phyloP scores from a whole-genome alignment of 2,888 invertebrate genomes.

The Pogonocherus hispidulus region DNA sequence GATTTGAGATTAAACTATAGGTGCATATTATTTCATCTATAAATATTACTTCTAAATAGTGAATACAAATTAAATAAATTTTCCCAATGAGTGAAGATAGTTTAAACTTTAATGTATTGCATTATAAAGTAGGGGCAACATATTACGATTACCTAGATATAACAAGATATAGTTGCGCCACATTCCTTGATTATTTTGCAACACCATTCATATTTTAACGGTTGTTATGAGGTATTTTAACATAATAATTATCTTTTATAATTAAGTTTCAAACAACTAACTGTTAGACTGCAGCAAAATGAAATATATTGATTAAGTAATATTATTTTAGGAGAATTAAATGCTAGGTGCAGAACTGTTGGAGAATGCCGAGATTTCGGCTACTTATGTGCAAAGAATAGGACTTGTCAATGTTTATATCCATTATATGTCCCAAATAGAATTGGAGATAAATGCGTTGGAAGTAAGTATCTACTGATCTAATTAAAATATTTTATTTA shows the following conservation, averaged over 20 bases:
- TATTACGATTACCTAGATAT: too few species aligned
- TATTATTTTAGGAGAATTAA: constrained; percentile 55
- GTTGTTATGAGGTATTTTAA: too few species aligned
- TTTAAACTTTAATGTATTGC: too few species aligned
- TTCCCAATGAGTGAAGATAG: too few species aligned
- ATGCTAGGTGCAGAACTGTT: constrained; percentile 44
- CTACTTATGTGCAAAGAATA: constrained; percentile 63
- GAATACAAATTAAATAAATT: too few species aligned
- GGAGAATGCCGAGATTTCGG: constrained; percentile 63
- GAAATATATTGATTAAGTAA: too few species aligned
- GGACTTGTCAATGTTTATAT: constrained; percentile 63
- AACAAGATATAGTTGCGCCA: neutral
- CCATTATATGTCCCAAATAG: constrained; percentile 59
- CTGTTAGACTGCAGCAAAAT: too few species aligned
- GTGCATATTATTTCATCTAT: too few species aligned
- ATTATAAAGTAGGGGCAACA: too few species aligned
- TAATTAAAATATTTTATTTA: neutral
- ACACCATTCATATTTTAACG: neutral
- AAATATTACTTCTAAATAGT: too few species aligned
- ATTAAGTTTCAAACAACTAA: neutral
- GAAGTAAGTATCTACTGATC: constrained; percentile 55
- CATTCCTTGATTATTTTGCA: neutral
- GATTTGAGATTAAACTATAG: too few species aligned
- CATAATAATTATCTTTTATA: constrained; percentile 1
- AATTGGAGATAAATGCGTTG: constrained; percentile 62